These are phyloP conservation scores for Cantharis lateralis DNA, from an alignment of 2,888 invertebrate species.

Conservation along the genomic window DNA sequence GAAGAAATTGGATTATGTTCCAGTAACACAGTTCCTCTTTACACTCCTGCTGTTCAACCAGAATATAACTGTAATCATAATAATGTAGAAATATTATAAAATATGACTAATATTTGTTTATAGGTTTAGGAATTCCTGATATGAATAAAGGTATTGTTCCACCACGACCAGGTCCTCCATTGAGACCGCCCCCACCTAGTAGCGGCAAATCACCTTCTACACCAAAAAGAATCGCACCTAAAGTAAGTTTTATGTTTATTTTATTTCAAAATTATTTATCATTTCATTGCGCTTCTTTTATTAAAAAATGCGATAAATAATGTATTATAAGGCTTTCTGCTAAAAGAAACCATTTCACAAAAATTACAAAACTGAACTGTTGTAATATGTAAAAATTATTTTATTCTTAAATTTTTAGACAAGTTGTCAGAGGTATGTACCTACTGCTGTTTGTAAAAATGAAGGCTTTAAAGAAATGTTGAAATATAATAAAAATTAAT, in stretches of 20 bases:
- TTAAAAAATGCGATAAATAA: too few relatives aligned
- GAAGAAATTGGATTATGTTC: constrained; percentile 84
- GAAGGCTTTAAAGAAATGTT: too few relatives aligned
- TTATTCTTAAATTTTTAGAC: too few relatives aligned
- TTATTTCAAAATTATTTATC: neutral
- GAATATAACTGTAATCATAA: constrained; percentile 54
- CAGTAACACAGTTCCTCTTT: constrained; percentile 82
- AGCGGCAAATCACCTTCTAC: constrained; percentile 58
- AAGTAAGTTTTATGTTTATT: constrained; percentile 30
- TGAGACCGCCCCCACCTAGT: constrained; percentile 60
- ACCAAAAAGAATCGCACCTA: constrained; percentile 50
- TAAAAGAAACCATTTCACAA: too few relatives aligned
- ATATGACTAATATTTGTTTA: neutral
- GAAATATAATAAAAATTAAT: too few relatives aligned
- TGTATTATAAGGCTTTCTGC: too few relatives aligned
- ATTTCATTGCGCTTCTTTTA: too few relatives aligned
- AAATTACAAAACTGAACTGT: too few relatives aligned
- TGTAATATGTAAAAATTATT: too few relatives aligned
- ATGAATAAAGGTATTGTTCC: constrained; percentile 47
- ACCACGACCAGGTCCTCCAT: constrained; percentile 54
- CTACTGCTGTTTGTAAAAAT: too few relatives aligned
- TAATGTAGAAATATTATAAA: neutral
- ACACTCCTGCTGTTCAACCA: constrained; percentile 46
- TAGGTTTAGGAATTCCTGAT: constrained; percentile 59
- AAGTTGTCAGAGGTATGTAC: too few relatives aligned